These are phyloP conservation scores for Falco naumanni DNA, from an alignment of 2,797 vertebrate species.

Conservation along the genomic window DNA sequence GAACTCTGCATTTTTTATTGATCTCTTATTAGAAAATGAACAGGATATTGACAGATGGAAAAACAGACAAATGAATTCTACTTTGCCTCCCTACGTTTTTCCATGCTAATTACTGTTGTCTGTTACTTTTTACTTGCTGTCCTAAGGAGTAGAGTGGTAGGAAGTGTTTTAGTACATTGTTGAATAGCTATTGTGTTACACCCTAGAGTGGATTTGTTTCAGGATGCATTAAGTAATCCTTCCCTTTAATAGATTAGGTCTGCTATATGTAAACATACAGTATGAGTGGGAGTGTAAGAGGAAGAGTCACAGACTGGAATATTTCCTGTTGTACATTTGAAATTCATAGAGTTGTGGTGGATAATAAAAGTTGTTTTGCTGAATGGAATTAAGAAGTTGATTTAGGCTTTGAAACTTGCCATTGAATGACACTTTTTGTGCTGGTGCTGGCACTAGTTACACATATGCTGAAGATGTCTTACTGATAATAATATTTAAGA, in stretches of 20 bases:
- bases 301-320: background rate
- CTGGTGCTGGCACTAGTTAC: background rate
- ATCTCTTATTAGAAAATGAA: background rate
- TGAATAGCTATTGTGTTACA: background rate
- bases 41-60: background rate
- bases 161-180: background rate
- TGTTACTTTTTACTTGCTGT: background rate
- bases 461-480: background rate
- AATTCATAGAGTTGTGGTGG: background rate
- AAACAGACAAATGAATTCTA: background rate
- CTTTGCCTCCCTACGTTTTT: background rate
- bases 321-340: background rate
- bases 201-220: background rate
- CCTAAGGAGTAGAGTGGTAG: background rate
- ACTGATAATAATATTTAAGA: background rate
- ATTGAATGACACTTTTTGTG: background rate
- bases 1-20: background rate
- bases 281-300: background rate
- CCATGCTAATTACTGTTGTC: background rate
- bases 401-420: background rate
- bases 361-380: background rate
- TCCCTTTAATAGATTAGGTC: background rate
- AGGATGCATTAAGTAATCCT: background rate
- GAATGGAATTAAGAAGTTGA: background rate
- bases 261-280: background rate